A percentile compares a stretch with the other conserved stretches of the same genome.
phyloP scores from a whole-genome alignment of 2,113 vertebrate genomes.

The Brachionichthys hirsutus region DNA sequence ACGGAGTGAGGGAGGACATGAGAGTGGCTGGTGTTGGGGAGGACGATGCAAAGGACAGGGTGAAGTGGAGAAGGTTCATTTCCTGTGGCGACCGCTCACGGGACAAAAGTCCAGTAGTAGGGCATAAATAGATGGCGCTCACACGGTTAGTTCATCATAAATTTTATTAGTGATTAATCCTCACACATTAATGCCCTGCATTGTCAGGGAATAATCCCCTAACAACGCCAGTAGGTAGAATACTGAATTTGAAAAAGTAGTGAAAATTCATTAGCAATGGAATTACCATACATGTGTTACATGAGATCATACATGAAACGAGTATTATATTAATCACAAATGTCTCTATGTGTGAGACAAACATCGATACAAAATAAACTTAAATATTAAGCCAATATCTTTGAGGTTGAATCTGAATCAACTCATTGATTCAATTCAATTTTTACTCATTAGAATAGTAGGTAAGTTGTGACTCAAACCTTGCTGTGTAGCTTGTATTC shows the following conservation, averaged over 20 bases:
- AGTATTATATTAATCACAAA: constrained; percentile 39
- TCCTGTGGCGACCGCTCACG: too few relatives aligned
- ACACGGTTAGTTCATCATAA: too few relatives aligned
- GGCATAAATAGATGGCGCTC: too few relatives aligned
- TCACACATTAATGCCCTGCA: constrained; percentile 10
- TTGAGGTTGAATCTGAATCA: too few relatives aligned
- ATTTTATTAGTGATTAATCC: background rate
- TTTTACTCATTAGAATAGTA: constrained; percentile 89
- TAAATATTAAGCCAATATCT: constrained; percentile 73
- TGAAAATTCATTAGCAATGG: constrained; percentile 18
- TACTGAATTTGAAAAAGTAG: constrained; percentile 1
- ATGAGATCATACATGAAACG: constrained; percentile 36
- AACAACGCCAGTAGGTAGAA: constrained; percentile 13
- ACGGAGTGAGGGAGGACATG: too few relatives aligned
- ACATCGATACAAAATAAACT: constrained; percentile 62
- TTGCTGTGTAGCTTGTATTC: background rate
- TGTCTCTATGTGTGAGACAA: constrained; percentile 61
- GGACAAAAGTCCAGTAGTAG: too few relatives aligned
- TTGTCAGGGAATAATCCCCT: background rate
- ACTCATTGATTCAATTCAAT: constrained; percentile 83
- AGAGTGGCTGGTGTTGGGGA: too few relatives aligned
- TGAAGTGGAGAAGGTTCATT: too few relatives aligned
- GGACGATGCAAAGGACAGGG: too few relatives aligned
- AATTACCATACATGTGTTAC: constrained; percentile 4
- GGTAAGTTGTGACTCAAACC: constrained; percentile 79